Evolutionary conservation across 2,888 invertebrate genomes (phyloP).

Genomic region (Ormyrus thymus): DNA sequence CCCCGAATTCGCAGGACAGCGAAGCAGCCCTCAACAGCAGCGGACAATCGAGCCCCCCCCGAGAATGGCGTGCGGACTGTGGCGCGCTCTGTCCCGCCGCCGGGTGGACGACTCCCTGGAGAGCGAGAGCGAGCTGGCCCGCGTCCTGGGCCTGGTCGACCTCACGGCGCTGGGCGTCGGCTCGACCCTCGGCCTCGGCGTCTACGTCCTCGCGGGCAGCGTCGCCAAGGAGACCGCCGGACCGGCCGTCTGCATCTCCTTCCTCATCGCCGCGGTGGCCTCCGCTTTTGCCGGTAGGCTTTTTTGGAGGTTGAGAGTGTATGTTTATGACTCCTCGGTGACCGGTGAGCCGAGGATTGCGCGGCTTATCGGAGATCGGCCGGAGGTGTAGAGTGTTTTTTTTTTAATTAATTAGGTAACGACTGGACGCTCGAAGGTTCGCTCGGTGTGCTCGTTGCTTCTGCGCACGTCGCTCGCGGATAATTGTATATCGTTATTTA

Average conservation of each 20-base stretch:
- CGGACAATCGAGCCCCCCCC: neutral
- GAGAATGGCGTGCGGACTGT: conserved; percentile 64
- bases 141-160: conserved; percentile 89
- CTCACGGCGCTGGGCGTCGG: conserved; percentile 92
- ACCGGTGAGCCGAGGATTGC: too few species aligned
- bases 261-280: conserved; percentile 93
- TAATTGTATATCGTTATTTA: too few species aligned
- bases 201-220: conserved; percentile 94
- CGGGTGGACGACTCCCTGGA: conserved; percentile 72
- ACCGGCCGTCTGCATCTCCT: conserved; percentile 93
- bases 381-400: too few species aligned
- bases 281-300: conserved; percentile 90
- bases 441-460: too few species aligned
- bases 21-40: too few species aligned
- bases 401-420: too few species aligned
- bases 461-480: too few species aligned
- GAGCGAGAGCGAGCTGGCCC: conserved; percentile 74
- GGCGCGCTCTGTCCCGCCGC: conserved; percentile 74
- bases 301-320: too few species aligned
- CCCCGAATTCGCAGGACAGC: neutral
- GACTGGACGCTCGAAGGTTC: too few species aligned
- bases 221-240: conserved; percentile 92
- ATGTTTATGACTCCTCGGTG: too few species aligned
- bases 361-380: too few species aligned
- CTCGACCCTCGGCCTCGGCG: conserved; percentile 93